Percentiles rank a stretch among this genome's conserved stretches.
phyloP scores from a whole-genome alignment of 2,113 vertebrate genomes.

The Dicentrarchus labrax region DNA sequence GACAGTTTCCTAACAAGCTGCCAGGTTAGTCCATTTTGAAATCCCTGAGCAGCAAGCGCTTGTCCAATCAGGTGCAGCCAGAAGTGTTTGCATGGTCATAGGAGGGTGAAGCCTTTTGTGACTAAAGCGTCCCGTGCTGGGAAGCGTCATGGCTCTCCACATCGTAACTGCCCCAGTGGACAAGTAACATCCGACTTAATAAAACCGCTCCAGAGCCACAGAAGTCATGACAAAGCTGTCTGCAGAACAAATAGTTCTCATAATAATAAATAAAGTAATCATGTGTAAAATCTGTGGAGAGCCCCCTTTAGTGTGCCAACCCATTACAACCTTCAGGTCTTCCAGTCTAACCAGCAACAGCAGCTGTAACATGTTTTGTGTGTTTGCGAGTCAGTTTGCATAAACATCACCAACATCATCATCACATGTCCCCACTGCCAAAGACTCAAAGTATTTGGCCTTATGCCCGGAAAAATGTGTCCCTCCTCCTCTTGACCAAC shows the following conservation, averaged over 20 bases:
- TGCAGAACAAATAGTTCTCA: not conserved
- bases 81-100: no score
- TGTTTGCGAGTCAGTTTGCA: slow-evolving; percentile 9
- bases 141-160: no score
- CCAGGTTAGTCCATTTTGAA: no score
- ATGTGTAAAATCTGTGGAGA: no score
- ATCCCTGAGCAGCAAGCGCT: no score
- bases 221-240: not conserved
- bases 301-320: no score
- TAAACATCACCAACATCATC: slow-evolving; percentile 20
- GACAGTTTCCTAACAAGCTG: no score
- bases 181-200: not conserved
- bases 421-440: slow-evolving; percentile 22
- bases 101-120: no score
- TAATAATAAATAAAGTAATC: no score
- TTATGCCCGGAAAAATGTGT: slow-evolving; percentile 24
- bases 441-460: slow-evolving; percentile 26
- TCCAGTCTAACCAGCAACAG: not conserved
- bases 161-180: no score
- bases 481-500: slow-evolving; percentile 14
- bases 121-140: no score
- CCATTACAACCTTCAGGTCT: not conserved
- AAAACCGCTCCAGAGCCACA: not conserved
- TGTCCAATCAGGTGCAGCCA: no score
- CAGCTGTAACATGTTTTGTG: not conserved